A percentile compares a stretch with the other conserved stretches of the same genome.
These are phyloP conservation scores for Dusona sp. DNA, from an alignment of 2,888 invertebrate genomes.

Conservation along the genomic window DNA sequence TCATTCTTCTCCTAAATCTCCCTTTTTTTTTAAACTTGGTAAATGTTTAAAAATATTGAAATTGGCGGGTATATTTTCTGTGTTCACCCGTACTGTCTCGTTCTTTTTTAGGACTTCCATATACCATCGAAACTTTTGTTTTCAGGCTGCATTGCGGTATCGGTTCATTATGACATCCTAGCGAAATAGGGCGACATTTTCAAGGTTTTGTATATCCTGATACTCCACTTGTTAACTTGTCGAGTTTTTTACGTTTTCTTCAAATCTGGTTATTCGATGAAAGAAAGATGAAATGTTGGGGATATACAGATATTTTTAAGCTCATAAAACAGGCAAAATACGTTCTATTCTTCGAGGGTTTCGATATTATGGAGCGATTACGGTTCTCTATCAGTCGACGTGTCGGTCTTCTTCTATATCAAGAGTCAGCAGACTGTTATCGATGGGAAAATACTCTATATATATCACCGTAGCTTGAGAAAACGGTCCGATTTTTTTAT, in stretches of 20 bases:
- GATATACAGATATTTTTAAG: neutral
- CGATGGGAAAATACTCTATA: constrained; percentile 23
- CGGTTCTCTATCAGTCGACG: constrained; percentile 28
- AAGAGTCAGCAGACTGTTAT: constrained; percentile 26
- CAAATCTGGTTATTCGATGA: neutral
- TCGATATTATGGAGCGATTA: constrained; percentile 33
- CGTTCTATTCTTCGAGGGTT: neutral
- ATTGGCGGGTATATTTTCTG: too few species aligned
- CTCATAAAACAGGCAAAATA: neutral
- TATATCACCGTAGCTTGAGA: neutral
- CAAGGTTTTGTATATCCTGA: neutral
- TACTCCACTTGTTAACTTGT: neutral
- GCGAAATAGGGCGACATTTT: neutral
- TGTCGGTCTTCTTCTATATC: constrained; percentile 12
- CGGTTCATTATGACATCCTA: neutral
- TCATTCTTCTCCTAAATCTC: too few species aligned
- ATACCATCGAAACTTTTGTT: too few species aligned
- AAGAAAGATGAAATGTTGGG: neutral
- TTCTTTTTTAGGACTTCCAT: too few species aligned
- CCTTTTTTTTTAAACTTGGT: too few species aligned
- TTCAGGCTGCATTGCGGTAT: neutral
- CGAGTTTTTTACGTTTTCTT: neutral
- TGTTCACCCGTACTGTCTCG: too few species aligned
- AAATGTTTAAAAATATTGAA: too few species aligned
- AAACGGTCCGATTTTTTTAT: constrained; percentile 36